Conservation (phyloP, 2,888 invertebrate species). For the Lysandra bellargus region DNA sequence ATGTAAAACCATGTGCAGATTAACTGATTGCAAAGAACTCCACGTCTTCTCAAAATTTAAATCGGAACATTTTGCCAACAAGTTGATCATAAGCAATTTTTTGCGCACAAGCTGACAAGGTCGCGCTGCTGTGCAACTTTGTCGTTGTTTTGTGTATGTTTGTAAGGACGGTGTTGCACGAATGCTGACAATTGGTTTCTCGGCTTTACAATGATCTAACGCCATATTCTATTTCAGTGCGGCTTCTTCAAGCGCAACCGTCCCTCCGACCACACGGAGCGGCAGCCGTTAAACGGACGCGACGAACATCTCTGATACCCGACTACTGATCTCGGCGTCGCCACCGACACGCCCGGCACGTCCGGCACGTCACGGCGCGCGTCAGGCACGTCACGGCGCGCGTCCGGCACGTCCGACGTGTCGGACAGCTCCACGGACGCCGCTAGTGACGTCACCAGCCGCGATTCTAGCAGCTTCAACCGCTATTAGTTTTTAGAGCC, state of each 20-base stretch:
- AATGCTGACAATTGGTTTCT: too few species aligned
- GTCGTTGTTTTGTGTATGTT: too few species aligned
- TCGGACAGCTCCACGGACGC: conserved; percentile 63
- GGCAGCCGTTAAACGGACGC: conserved; percentile 90
- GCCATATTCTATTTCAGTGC: conserved; percentile 78
- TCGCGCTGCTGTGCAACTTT: too few species aligned
- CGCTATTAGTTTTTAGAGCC: conserved; percentile 56
- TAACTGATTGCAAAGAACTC: too few species aligned
- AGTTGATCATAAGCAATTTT: too few species aligned
- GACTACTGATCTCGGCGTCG: conserved; percentile 56
- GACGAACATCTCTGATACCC: conserved; percentile 87
- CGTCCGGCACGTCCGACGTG: conserved; percentile 46
- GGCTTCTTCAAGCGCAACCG: conserved; percentile 96
- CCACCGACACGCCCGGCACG: conserved; percentile 56
- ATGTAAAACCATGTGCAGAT: too few species aligned
- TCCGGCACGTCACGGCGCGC: conserved; percentile 44
- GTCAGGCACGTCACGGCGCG: conserved; percentile 43
- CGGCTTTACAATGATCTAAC: neutral
- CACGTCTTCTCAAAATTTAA: too few species aligned
- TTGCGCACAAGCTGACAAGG: too few species aligned
- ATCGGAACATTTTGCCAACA: too few species aligned
- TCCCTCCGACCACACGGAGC: conserved; percentile 89
- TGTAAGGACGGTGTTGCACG: too few species aligned
- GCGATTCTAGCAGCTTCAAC: conserved; percentile 68
- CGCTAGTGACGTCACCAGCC: conserved; percentile 74